Base-by-base conservation (phyloP, 2,797 vertebrate genomes). In the Coranthus polyacanthus region DNA sequence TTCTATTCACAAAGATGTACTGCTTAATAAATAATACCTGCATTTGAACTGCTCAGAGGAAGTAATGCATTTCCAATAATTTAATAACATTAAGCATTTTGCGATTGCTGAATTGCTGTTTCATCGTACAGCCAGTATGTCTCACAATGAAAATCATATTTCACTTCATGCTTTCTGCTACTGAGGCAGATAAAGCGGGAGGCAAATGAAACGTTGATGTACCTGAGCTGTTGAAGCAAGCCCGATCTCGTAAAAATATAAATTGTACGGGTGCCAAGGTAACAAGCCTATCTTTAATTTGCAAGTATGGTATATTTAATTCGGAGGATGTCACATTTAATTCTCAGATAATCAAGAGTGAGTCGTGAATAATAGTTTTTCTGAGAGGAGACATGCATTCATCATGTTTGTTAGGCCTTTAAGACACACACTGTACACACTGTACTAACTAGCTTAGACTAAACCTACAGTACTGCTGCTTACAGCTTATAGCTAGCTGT, bases 1-100 rank as follows among this genome's bases (percentile, higher is more conserved):
- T 29, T 29, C 26, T 29, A 29, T 29, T 29, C 26, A 26, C 24
- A 3, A 26, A 26, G 24, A 26, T 6, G 6, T 26, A 26, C 24
- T 26, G 6, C 24, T 26, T 6, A 26, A 26, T 26, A 26, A 26
- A 26, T 26, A 26, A 50, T 29, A 26, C 20, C 24, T 46, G 42
- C 43, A 71, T 47, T 39, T 45, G 22, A 81, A 60, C 54, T 52
- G 42, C 64, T 52, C 49, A 7, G 12, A 64, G 46, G 15, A 44
- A 54, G 60, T 22, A 41, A 29, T 21, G 17, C 16, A 46, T 52
- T 75, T 64, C 10, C 50, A 63, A 41, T 58, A 39, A 59, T 49
- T 12, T 34, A 11, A 54, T n/a, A 1, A 12, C 41, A 13, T 45
- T 56, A 55, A 67, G 24, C 24, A 26, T 26, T 26, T 39, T 46